phyloP scores from a whole-genome alignment of 2,113 vertebrate species.

The Synodontis membranacea region DNA sequence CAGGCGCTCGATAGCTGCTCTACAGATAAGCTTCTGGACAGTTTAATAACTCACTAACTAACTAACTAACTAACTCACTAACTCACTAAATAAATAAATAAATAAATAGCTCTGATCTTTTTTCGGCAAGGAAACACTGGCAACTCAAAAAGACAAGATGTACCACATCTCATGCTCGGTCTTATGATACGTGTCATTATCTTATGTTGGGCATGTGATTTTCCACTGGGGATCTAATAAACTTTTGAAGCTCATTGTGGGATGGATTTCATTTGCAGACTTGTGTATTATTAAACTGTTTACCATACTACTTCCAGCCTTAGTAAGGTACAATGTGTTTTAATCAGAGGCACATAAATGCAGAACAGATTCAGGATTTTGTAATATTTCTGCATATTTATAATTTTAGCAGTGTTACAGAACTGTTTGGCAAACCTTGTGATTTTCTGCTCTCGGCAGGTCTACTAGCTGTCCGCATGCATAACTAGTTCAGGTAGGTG shows the following conservation, averaged over 20 bases:
- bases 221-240: conserved; percentile 22
- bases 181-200: conserved; percentile 44
- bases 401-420: background rate
- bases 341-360: background rate
- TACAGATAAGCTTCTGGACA: conserved; percentile 38
- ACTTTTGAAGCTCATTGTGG: background rate
- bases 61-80: too few species aligned
- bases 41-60: too few species aligned
- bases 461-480: conserved; percentile 13
- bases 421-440: background rate
- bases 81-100: too few species aligned
- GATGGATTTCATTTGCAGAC: background rate
- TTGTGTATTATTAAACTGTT: background rate
- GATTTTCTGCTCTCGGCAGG: background rate
- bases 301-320: background rate
- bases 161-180: conserved; percentile 35
- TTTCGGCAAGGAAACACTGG: background rate
- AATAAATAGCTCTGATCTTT: background rate
- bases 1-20: conserved; percentile 45
- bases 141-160: conserved; percentile 6
- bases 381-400: background rate
- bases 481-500: background rate
- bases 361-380: background rate
- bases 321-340: background rate
- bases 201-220: conserved; percentile 28